Conservation (phyloP, 2,113 vertebrate genomes). For the Melanerpes formicivorus region DNA sequence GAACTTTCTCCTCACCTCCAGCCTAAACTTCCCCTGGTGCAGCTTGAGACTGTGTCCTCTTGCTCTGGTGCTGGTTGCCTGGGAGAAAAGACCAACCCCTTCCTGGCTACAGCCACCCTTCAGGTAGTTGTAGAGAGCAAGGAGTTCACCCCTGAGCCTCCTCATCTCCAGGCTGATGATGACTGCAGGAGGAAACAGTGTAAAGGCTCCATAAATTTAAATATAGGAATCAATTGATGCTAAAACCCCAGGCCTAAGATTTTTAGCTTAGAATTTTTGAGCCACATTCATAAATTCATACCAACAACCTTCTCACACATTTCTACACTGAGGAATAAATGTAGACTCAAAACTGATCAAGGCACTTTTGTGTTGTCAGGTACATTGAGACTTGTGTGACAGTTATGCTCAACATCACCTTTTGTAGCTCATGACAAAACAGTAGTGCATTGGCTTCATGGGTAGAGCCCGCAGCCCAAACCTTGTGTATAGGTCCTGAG, state of each 20-base stretch:
- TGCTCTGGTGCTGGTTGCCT: too few species aligned
- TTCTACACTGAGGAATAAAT: not conserved
- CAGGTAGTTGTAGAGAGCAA: too few species aligned
- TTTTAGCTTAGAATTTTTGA: slow-evolving; percentile 48
- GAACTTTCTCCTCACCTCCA: too few species aligned
- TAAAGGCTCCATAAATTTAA: slow-evolving; percentile 85
- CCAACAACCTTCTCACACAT: slow-evolving; percentile 5
- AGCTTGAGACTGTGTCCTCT: too few species aligned
- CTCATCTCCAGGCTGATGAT: slow-evolving; percentile 43
- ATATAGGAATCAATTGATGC: slow-evolving; percentile 77
- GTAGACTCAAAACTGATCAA: not conserved
- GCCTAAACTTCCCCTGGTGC: too few species aligned
- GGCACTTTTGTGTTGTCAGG: not conserved
- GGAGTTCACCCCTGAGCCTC: too few species aligned
- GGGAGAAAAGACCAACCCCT: too few species aligned
- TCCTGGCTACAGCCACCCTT: too few species aligned
- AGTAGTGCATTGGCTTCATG: not conserved
- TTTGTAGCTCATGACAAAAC: not conserved
- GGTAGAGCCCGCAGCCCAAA: not conserved
- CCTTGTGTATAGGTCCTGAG: not conserved
- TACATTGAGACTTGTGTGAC: not conserved
- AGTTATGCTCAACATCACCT: not conserved
- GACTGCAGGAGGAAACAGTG: slow-evolving; percentile 76
- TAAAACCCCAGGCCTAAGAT: slow-evolving; percentile 5
- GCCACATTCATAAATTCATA: not conserved